Base-by-base conservation (phyloP, 2,797 vertebrate genomes). In the Poecilia picta region DNA sequence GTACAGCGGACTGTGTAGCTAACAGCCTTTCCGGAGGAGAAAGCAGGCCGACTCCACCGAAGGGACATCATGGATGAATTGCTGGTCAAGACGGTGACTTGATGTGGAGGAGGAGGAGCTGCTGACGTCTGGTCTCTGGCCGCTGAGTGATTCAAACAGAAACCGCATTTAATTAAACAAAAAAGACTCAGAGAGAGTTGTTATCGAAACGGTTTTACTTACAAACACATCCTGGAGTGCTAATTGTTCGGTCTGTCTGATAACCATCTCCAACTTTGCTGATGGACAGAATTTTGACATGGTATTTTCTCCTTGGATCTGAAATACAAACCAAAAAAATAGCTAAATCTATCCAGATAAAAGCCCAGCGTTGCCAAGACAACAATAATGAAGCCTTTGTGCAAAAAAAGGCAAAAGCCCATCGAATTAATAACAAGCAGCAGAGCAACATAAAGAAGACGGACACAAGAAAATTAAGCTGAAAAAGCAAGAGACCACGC, bases 261-360 rank as follows among this genome's bases (percentile, higher is more conserved):
- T 99, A 99, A 41, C 98, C 98, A 47, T 99, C 98, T 91, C 98
- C 98, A 82, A 95, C 81, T 78, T 73, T 94, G 88, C 95, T 97
- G 86, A 97, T 96, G 36, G 98, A 98, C 86, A 98, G 88, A 71
- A 99, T 95, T 83, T 98, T 96, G 55, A 99, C 97, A 0, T 98
- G 98, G 76, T 99, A 99, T 76, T 98, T 99, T 91, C 96, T 97
- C 90, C 98, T 97, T 74, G 98, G 98, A 90, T 98, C 98, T 99
- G 87, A 0, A 92, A 84, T 8, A 79, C 12, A 87, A 59, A 8
- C 5, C 18, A 47, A 18, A 86, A 78, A 43, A 1, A 0, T 8
- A 87, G 41, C 18, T 1, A 80, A 76, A 76, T 74, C 49, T 68
- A 16, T 59, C 15, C 1, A 36, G 57, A 74, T n/a, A n/a, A 20